A percentile compares a stretch with the other conserved stretches of the same genome.
Evolutionary conservation across 2,888 invertebrate genomes (phyloP).

Genomic region (Notodonta dromedarius): DNA sequence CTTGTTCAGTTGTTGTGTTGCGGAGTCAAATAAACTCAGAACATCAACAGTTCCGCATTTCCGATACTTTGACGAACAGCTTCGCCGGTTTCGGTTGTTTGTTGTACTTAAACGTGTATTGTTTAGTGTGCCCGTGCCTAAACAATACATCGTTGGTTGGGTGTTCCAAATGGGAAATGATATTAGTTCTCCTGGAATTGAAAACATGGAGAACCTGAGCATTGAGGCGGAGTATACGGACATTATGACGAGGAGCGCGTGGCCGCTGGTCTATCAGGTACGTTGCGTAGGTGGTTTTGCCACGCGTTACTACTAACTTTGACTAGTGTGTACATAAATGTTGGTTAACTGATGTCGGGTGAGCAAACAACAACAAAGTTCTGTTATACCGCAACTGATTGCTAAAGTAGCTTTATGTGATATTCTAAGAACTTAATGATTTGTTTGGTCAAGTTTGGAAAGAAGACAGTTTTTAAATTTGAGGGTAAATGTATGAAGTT

Average conservation of each 20-base stretch:
- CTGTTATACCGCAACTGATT: neutral
- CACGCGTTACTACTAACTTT: conserved; percentile 52
- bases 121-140: conserved; percentile 35
- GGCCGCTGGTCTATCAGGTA: conserved; percentile 90
- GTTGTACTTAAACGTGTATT: conserved; percentile 26
- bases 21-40: conserved; percentile 16
- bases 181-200: conserved; percentile 33
- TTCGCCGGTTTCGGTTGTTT: conserved; percentile 16
- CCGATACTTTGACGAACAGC: conserved; percentile 7
- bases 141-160: conserved; percentile 37
- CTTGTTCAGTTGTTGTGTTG: conserved; percentile 23
- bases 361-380: conserved; percentile 7
- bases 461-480: too few species aligned
- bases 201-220: conserved; percentile 47
- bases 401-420: neutral
- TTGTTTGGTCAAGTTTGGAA: too few species aligned
- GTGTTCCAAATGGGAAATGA: conserved; percentile 26
- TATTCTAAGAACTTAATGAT: too few species aligned
- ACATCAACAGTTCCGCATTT: conserved; percentile 12
- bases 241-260: conserved; percentile 87
- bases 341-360: neutral
- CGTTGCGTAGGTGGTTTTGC: conserved; percentile 56
- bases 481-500: too few species aligned
- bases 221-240: conserved; percentile 90
- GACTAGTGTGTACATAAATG: neutral